phyloP scores from a whole-genome alignment of 2,888 invertebrate species.

The Hololepta plana region DNA sequence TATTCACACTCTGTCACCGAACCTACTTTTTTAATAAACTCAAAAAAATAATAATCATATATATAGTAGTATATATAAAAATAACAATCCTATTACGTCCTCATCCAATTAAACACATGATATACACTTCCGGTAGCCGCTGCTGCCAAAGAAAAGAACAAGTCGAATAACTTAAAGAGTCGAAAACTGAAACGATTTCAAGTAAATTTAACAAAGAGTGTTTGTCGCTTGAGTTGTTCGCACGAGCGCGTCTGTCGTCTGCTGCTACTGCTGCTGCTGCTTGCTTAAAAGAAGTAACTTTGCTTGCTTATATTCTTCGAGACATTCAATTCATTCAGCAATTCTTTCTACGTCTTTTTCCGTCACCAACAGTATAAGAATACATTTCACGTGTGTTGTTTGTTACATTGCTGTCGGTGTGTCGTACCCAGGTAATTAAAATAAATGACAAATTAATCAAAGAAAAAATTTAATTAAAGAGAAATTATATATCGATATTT shows the following conservation, averaged over 20 bases:
- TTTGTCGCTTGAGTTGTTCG: constrained; percentile 7
- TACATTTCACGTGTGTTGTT: no score
- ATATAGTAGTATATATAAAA: background rate
- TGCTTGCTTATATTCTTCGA: no score
- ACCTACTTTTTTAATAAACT: constrained; percentile 16
- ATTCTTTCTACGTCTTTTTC: no score
- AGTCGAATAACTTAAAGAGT: constrained; percentile 1
- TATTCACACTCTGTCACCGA: constrained; percentile 21
- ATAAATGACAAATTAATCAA: constrained; percentile 5
- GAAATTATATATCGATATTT: constrained; percentile 2
- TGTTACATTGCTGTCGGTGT: no score
- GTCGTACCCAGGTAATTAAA: no score
- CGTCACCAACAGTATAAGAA: no score
- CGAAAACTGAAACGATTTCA: constrained; percentile 5
- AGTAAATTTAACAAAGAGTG: constrained; percentile 4
- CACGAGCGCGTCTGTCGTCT: constrained; percentile 12
- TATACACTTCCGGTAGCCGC: constrained; percentile 10
- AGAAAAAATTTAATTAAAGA: constrained; percentile 6
- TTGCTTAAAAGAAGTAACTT: no score
- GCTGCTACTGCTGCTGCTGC: no score
- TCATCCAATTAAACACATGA: constrained; percentile 15
- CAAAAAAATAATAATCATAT: constrained; percentile 1
- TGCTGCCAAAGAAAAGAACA: background rate
- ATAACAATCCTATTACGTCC: no score
- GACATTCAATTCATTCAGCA: no score